Percentiles rank a stretch among this genome's conserved stretches.
Evolutionary conservation across 1,140 invertebrate genomes (phyloP).

Genomic region (Phthorimaea operculella): DNA sequence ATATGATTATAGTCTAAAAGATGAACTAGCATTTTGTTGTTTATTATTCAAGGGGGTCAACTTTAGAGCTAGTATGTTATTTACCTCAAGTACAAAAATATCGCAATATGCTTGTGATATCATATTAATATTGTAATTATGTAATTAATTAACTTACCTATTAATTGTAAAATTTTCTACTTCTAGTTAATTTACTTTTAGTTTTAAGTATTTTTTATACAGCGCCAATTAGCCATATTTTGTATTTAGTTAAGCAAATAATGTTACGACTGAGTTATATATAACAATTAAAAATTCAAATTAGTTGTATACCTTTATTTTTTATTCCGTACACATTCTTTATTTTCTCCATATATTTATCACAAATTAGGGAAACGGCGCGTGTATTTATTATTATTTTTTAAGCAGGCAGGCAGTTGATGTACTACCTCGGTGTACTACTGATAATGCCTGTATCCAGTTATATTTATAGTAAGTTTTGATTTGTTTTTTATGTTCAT

Average conservation of each 20-base stretch:
- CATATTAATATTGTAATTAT: conserved; percentile 10
- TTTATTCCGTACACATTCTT: too few relatives aligned
- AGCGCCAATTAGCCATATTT: not conserved
- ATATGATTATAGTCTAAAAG: not conserved
- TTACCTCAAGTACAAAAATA: conserved; percentile 53
- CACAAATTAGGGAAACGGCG: too few relatives aligned
- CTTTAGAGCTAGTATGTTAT: conserved; percentile 14
- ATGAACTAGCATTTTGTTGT: not conserved
- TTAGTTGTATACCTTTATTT: too few relatives aligned
- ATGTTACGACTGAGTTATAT: not conserved
- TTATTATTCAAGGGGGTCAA: conserved; percentile 5
- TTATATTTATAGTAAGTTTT: too few relatives aligned
- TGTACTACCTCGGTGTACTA: too few relatives aligned
- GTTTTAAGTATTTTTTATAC: not conserved
- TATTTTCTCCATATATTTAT: too few relatives aligned
- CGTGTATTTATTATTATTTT: too few relatives aligned
- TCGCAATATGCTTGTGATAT: conserved; percentile 39
- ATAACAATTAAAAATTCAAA: too few relatives aligned
- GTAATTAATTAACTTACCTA: conserved; percentile 18
- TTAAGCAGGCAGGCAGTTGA: too few relatives aligned
- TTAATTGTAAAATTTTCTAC: not conserved
- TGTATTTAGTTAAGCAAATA: not conserved
- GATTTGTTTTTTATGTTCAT: too few relatives aligned
- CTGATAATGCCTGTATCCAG: too few relatives aligned
- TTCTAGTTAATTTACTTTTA: too few relatives aligned